Base-by-base conservation (phyloP, 1,140 invertebrate genomes). In the Metaphire vulgaris region DNA sequence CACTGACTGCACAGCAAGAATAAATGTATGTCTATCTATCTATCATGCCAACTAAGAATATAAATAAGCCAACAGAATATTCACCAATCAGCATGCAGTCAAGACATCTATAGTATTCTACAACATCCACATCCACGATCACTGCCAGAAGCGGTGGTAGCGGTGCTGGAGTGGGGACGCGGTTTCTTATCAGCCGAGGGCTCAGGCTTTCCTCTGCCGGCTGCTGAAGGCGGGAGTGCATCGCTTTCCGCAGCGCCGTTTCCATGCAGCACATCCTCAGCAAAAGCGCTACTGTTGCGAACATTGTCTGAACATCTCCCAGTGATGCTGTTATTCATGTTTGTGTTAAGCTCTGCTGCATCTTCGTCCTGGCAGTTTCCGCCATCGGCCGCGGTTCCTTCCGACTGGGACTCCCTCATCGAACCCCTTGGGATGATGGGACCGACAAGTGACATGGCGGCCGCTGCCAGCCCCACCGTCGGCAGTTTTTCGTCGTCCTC, bases 401-500 rank as follows among this genome's bases (percentile, higher is more conserved):
- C 28, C 65, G n/a, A 69, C 64, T 66, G 72, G 14, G 34, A 56
- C 33, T 26, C 29, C 32, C 72, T 26, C 30, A 64, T 41, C 15
- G 12, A 14, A 1, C 56, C 64, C 34, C 12, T 34, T 34, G 56
- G 29, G 26, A 15, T 30, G n/a, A 30, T 28, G 26, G 14, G n/a
- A n/a, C 70, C 41, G 29, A 6, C 26, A 72, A n/a, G 32, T 32
- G 30, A 34, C 32, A n/a, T 32, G 70, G 41, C 32, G 26, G 70
- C 31, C 29, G 41, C n/a, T 32, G 30, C 70, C 29, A n/a, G 6
- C 41, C 26, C 32, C 32, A 6, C 26, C 70, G 30, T 32, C 26
- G 70, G 26, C 26, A 28, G 41, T 21, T 76, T 70, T 21, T 68
- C 65, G 32, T 77, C 70, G 29, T 77, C 76, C 29, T 73, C 71